Percentiles rank a stretch among this genome's conserved stretches.
phyloP scores from a whole-genome alignment of 2,797 vertebrate genomes.

The Anguilla marmorata region DNA sequence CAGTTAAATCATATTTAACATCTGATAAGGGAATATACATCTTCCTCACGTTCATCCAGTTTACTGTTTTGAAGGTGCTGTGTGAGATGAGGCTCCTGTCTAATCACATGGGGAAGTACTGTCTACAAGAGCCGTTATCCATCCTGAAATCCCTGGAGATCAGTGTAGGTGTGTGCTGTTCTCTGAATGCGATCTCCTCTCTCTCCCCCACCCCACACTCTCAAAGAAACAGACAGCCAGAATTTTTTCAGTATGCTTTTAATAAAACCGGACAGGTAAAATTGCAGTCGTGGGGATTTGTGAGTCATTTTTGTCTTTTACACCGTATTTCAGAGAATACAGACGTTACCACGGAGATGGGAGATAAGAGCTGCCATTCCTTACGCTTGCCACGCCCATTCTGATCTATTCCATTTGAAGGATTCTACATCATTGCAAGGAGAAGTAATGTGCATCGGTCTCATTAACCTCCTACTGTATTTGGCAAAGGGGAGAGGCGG shows the following conservation, averaged over 20 bases:
- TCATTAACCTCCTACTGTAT: not conserved
- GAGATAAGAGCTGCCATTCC: not conserved
- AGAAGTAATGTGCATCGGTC: not conserved
- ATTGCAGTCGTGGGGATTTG: not conserved
- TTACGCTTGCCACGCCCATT: not conserved
- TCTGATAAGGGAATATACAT: not conserved
- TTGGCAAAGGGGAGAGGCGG: not conserved
- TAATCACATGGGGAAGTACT: not conserved
- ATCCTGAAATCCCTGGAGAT: not conserved
- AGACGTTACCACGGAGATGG: too few species aligned
- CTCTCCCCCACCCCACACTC: not conserved
- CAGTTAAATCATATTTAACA: not conserved
- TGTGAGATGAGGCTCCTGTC: not conserved
- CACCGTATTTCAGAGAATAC: not conserved
- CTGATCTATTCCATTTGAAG: not conserved
- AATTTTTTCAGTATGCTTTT: not conserved
- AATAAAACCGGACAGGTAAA: not conserved
- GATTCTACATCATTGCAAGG: not conserved
- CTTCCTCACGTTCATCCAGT: not conserved
- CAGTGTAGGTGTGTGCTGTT: slow-evolving; percentile 61
- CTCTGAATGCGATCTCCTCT: slow-evolving; percentile 59
- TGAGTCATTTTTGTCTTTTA: not conserved
- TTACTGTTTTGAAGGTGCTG: not conserved
- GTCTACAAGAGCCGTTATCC: not conserved
- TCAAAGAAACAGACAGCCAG: not conserved